These are phyloP conservation scores for Drosophila anceps DNA, from an alignment of 2,888 invertebrate species.

Conservation along the genomic window DNA sequence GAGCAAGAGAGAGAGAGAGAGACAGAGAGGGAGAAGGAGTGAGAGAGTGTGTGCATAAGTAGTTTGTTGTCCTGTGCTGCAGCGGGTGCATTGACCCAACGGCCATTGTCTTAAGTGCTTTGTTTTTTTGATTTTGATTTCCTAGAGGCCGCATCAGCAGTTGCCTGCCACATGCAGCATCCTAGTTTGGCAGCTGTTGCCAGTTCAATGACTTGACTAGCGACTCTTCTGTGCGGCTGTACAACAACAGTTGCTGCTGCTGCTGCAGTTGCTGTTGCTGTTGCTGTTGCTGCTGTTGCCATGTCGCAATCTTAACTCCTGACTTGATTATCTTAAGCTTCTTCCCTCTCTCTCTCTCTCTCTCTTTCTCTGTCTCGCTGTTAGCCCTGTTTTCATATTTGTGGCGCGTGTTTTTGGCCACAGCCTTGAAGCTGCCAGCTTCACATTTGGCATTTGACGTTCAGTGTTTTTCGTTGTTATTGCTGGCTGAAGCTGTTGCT, in stretches of 20 bases:
- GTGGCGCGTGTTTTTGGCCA: slow-evolving; percentile 25
- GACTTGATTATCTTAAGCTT: not conserved
- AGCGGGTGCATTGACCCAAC: slow-evolving; percentile 61
- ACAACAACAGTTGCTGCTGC: slow-evolving; percentile 34
- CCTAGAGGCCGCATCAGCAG: slow-evolving; percentile 42
- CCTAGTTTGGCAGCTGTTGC: slow-evolving; percentile 42
- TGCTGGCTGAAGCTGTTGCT: slow-evolving; percentile 16
- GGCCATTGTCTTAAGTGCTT: slow-evolving; percentile 49
- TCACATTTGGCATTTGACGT: slow-evolving; percentile 61
- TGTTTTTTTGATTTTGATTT: slow-evolving; percentile 36
- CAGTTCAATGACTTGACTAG: slow-evolving; percentile 45
- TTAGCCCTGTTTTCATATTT: slow-evolving; percentile 11
- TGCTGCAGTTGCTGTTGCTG: slow-evolving; percentile 4
- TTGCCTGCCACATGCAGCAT: slow-evolving; percentile 42
- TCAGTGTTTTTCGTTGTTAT: not conserved
- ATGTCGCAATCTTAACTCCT: slow-evolving; percentile 11
- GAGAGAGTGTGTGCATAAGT: not conserved
- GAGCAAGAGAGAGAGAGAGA: not conserved
- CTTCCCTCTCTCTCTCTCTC: not conserved
- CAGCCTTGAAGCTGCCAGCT: slow-evolving; percentile 47
- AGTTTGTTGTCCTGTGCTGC: slow-evolving; percentile 55
- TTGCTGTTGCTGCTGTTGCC: slow-evolving; percentile 17
- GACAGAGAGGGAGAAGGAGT: not conserved
- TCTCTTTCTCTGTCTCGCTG: not conserved
- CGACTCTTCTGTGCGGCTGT: slow-evolving; percentile 36